Conservation (phyloP, 2,113 vertebrate species). For the Antidorcas marsupialis region DNA sequence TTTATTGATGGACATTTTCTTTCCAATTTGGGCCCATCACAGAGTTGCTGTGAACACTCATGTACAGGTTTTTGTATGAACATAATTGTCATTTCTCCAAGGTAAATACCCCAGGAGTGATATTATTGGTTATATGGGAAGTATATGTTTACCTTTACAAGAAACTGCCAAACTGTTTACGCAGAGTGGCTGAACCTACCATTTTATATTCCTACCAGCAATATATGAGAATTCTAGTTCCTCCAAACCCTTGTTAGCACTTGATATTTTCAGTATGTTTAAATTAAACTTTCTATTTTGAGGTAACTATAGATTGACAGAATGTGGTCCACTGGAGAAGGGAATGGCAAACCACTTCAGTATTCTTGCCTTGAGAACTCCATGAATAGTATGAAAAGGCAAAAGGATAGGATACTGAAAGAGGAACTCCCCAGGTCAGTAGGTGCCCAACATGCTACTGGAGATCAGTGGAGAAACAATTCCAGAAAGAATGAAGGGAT, state of each 20-base stretch:
- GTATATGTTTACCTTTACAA: background rate
- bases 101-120: background rate
- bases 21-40: background rate
- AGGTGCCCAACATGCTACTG: too few species aligned
- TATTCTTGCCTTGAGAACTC: too few species aligned
- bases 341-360: too few species aligned
- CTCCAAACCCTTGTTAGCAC: background rate
- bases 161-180: background rate
- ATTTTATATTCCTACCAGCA: background rate
- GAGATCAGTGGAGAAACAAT: too few species aligned
- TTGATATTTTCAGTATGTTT: background rate
- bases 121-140: background rate
- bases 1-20: background rate
- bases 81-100: background rate
- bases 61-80: background rate
- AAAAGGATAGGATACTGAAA: too few species aligned
- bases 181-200: background rate
- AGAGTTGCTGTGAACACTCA: background rate
- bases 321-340: too few species aligned
- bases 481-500: too few species aligned
- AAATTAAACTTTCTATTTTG: background rate
- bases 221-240: background rate
- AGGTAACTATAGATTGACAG: background rate
- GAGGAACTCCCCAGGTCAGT: too few species aligned
- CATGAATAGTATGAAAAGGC: too few species aligned